A percentile compares a stretch with the other conserved stretches of the same genome.
Evolutionary conservation across 1,140 invertebrate genomes (phyloP).

Genomic region (Drosophila elegans): DNA sequence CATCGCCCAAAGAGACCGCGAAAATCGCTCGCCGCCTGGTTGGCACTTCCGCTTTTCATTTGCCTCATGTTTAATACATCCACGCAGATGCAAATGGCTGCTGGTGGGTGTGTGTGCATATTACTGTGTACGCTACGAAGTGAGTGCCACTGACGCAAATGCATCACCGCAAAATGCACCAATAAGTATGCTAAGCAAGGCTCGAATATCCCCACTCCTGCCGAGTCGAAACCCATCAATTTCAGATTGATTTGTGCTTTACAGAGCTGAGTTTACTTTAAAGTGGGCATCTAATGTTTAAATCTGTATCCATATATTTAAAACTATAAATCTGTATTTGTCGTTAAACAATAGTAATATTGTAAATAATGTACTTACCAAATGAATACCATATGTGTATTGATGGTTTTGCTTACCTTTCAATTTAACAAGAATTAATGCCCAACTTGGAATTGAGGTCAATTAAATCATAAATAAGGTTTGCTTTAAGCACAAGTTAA

Average conservation of each 20-base stretch:
- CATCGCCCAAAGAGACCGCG: constrained; percentile 23
- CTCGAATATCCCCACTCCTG: constrained; percentile 19
- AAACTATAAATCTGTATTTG: no score
- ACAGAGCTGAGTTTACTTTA: not conserved
- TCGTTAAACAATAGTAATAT: no score
- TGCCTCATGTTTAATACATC: constrained; percentile 63
- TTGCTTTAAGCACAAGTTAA: no score
- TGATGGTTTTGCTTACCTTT: no score
- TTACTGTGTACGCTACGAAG: constrained; percentile 2
- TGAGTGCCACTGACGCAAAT: constrained; percentile 14
- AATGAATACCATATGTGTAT: no score
- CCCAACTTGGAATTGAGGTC: no score
- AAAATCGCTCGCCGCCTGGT: constrained; percentile 47
- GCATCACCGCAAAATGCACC: constrained; percentile 62
- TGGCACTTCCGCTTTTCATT: constrained; percentile 73
- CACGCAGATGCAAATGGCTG: constrained; percentile 51
- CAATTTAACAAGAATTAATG: no score
- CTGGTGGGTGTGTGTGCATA: not conserved
- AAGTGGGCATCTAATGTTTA: not conserved
- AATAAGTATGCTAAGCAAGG: constrained; percentile 78
- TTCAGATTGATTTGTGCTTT: constrained; percentile 60
- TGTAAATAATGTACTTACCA: no score
- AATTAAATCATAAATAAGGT: no score
- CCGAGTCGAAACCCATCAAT: constrained; percentile 58
- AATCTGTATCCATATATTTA: no score